Evolutionary conservation across 64 coral and sea anemone genomes (phyloP).

Genomic region (Cladopsammia gracilis): DNA sequence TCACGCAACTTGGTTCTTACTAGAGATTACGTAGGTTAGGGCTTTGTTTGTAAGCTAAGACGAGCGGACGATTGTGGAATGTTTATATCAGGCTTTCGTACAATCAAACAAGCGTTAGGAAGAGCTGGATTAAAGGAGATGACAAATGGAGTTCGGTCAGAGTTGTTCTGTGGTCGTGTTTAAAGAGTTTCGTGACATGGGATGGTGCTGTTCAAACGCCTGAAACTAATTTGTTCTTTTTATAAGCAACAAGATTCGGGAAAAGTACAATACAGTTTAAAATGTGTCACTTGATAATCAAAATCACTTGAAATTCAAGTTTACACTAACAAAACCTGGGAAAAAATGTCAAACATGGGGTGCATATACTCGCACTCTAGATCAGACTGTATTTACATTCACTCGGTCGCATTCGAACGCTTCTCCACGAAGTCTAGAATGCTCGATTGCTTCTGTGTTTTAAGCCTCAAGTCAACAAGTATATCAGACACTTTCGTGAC

Average conservation of each 20-base stretch:
- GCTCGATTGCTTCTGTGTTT: not conserved
- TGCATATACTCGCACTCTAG: not conserved
- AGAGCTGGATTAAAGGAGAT: no score
- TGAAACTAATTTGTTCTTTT: not conserved
- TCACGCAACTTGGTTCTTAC: no score
- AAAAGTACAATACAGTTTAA: not conserved
- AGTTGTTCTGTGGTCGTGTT: no score
- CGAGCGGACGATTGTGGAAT: no score
- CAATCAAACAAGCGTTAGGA: no score
- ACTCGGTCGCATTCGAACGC: not conserved
- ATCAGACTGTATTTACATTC: not conserved
- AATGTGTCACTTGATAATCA: not conserved
- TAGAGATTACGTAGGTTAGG: no score
- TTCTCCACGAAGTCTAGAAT: not conserved
- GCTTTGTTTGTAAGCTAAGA: no score
- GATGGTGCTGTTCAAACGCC: no score
- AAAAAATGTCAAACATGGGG: slow-evolving; percentile 1
- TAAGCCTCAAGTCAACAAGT: not conserved
- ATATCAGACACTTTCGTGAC: not conserved
- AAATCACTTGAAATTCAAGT: not conserved
- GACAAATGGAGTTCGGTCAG: no score
- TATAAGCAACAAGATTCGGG: not conserved
- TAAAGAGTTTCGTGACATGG: no score
- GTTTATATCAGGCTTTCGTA: no score
- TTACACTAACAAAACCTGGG: not conserved